phyloP scores from a whole-genome alignment of 30 jellyfish, hydroid and myxozoan species.

The Rhopilema esculentum region DNA sequence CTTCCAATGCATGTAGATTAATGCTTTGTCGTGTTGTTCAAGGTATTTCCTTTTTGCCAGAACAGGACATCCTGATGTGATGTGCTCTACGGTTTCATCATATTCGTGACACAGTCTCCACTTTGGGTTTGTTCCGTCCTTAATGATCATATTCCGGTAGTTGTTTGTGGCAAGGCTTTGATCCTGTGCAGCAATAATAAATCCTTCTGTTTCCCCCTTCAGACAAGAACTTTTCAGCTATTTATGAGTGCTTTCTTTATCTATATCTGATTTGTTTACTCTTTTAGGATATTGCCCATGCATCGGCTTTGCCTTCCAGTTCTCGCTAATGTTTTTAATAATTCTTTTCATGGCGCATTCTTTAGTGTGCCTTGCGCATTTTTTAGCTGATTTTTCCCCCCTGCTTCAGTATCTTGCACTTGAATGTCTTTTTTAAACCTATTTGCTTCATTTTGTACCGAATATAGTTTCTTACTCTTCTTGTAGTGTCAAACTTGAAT shows the following conservation, averaged over 20 bases:
- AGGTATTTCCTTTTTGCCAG: slow-evolving; percentile 23
- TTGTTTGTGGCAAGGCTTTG: slow-evolving; percentile 17
- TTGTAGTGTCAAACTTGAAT: too few relatives aligned
- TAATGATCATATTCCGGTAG: slow-evolving; percentile 21
- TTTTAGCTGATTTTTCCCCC: too few relatives aligned
- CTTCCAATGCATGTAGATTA: slow-evolving; percentile 4
- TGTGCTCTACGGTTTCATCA: slow-evolving; percentile 28
- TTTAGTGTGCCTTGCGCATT: too few relatives aligned
- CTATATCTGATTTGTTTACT: slow-evolving; percentile 1
- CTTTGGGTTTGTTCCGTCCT: slow-evolving; percentile 13
- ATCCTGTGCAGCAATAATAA: slow-evolving; percentile 19
- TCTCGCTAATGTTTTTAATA: not conserved
- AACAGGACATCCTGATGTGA: slow-evolving; percentile 28
- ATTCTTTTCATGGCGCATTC: slow-evolving; percentile 19
- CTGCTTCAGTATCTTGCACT: too few relatives aligned
- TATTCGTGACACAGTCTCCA: slow-evolving; percentile 15
- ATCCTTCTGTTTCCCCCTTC: slow-evolving; percentile 23
- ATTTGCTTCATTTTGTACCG: too few relatives aligned
- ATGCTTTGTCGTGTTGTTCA: slow-evolving; percentile 13
- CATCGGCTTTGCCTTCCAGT: slow-evolving; percentile 28
- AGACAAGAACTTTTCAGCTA: slow-evolving; percentile 10
- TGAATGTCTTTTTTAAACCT: too few relatives aligned
- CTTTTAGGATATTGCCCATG: slow-evolving; percentile 12
- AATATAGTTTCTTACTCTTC: too few relatives aligned
- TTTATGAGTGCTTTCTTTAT: slow-evolving; percentile 24